Evolutionary conservation across 2,797 vertebrate genomes (phyloP).

Genomic region (Mycteria americana): DNA sequence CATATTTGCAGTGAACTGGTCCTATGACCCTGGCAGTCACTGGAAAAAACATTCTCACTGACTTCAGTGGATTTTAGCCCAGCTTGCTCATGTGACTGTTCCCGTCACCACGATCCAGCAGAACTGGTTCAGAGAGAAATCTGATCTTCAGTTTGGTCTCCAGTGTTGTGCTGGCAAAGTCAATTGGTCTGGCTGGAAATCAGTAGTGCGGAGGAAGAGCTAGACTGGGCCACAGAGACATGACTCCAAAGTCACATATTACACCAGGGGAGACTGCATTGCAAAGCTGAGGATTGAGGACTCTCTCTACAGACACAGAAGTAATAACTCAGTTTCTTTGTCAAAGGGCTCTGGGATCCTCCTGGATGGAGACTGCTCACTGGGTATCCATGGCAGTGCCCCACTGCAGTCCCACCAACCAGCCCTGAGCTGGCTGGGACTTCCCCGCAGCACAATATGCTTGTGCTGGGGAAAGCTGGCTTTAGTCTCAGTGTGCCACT

Average conservation of each 20-base stretch:
- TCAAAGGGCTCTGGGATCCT: neutral
- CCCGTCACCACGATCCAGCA: neutral
- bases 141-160: neutral
- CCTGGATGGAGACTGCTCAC: neutral
- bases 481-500: neutral
- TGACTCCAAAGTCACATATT: neutral
- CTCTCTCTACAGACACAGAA: neutral
- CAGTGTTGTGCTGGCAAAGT: neutral
- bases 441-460: neutral
- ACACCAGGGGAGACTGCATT: neutral
- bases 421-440: neutral
- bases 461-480: neutral
- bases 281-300: accelerated
- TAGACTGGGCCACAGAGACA: neutral
- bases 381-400: neutral
- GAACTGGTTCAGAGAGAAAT: neutral
- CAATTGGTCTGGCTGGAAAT: neutral
- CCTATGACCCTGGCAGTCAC: neutral
- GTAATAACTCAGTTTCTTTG: neutral
- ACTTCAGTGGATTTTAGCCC: neutral
- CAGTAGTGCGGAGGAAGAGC: neutral
- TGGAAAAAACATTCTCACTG: neutral
- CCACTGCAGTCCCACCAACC: neutral
- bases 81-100: neutral
- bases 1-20: neutral